Evolutionary conservation across 2,113 vertebrate genomes (phyloP), one percentile per base, ranked within the genome.

Genomic region (Pogonocichla stellata): DNA sequence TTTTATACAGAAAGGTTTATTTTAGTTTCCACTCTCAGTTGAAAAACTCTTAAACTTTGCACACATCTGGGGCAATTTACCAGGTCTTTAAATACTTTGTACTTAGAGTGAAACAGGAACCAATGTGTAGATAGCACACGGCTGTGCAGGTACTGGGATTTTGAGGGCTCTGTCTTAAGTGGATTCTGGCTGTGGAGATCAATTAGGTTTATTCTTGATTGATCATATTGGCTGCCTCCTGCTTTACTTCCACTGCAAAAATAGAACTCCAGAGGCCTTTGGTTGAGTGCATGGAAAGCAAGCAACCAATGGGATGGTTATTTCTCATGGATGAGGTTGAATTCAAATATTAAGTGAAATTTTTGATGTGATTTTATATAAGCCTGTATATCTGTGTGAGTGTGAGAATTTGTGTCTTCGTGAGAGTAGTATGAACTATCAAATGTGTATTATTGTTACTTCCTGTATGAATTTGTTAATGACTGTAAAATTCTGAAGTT

Each of bases 111-210:
- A 60, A 84, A 45, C 16, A 33, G 29, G 51, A 42, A 17, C 57
- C 0, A 1, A 8, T 25, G 16, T 15, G 26, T 22, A 28, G 47
- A 3, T 9, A 61, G 42, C 16, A 31, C 29, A 6, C 0, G 1
- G 19, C 36, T 69, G 12, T 40, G 85, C 53, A 51, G 91, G 48
- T 67, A 18, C 4, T 19, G 54, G 66, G 25, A 8, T 48, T 57
- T 47, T 33, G 45, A 80, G 62, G 40, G 26, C 25, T 34, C 29
- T 4, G 22, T 38, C 29, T 58, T 34, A 12, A 66, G 23, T 45
- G 26, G 8, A 53, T 47, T 69, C 51, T 94, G 60, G 17, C 45
- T 78, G 42, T 31, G 65, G 56, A 80, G 50, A 61, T 65, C 48
- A 43, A 10, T 34, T 47, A 18, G 12, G 12, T 33, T 83, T 42